Evolutionary conservation across 1,140 invertebrate species (phyloP), one percentile per base, ranked within the genome.

Genomic region (Sycobia sp.): DNA sequence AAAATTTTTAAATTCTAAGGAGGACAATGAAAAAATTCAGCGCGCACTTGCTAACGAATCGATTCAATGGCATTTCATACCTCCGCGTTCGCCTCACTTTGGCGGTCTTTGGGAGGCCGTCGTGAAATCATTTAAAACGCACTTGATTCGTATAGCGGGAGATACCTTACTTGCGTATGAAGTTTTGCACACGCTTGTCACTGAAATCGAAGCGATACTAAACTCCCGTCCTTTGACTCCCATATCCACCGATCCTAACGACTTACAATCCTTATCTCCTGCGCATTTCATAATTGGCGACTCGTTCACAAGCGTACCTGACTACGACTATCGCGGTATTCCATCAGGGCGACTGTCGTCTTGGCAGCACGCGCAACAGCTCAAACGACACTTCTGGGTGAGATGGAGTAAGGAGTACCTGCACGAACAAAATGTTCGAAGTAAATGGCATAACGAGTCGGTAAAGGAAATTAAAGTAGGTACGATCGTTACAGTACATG

Each of bases 71-170:
- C 22, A 55, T 41, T 62, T 62, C 27, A 38, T 13, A 36, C 60
- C 51, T 7, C 60, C 50, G 10, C 4, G 10, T 3, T 46, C 60
- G 9, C 60, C 50, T 4, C 60, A 62, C 39, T 62, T 62, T 25
- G 60, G 60, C 4, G 60, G 60, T 4, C 18, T 55, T n/a, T 62
- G 47, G 47, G 47, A 50, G 16, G 47, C 47, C 4, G 23, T 23
- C 2, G 67, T 76, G 13, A 64, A 72, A 44, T 46, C 38, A n/a
- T 34, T 54, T 9, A 62, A 62, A 54, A 25, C 53, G 2, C 49
- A 53, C 11, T 34, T 62, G 1, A 34, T 25, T 20, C 27, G 55
- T 22, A 38, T 46, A 2, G 18, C 47, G n/a, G 18, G 25, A 7
- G 27, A 61, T 34, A 23, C 11, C 0, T 20, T 61, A 23, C 43